Evolutionary conservation across 1,140 invertebrate genomes (phyloP).

Genomic region (Penaeus chinensis): DNA sequence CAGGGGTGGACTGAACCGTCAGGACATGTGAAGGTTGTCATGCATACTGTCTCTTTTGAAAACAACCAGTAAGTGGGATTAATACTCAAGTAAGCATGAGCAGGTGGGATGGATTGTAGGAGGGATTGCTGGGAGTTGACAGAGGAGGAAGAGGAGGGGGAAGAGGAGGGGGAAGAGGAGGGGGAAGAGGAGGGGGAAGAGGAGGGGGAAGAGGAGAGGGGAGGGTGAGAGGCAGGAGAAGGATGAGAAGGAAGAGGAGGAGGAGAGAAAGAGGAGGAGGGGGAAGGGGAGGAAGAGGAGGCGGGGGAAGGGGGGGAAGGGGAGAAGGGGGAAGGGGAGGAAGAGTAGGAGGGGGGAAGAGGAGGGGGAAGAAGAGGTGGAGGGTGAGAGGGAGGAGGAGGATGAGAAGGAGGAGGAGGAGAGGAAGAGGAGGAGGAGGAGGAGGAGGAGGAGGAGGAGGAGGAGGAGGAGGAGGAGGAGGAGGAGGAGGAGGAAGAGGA

Average conservation of each 20-base stretch:
- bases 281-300: too few relatives aligned
- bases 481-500: too few relatives aligned
- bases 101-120: neutral
- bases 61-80: neutral
- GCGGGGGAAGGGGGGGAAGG: too few relatives aligned
- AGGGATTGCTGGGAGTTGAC: neutral
- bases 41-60: slow-evolving; percentile 41
- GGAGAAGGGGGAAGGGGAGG: neutral
- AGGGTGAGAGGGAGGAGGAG: neutral
- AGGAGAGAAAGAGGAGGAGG: too few relatives aligned
- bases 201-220: too few relatives aligned
- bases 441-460: too few relatives aligned
- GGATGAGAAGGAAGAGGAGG: too few relatives aligned
- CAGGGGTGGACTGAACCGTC: slow-evolving; percentile 74
- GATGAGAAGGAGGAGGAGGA: neutral
- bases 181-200: too few relatives aligned
- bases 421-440: too few relatives aligned
- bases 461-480: too few relatives aligned
- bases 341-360: neutral
- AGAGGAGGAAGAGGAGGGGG: neutral
- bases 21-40: slow-evolving; percentile 68
- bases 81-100: neutral
- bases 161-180: too few relatives aligned
- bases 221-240: too few relatives aligned
- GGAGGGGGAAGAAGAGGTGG: neutral